Evolutionary conservation across 2,797 vertebrate genomes (phyloP).

Genomic region (Netta rufina): DNA sequence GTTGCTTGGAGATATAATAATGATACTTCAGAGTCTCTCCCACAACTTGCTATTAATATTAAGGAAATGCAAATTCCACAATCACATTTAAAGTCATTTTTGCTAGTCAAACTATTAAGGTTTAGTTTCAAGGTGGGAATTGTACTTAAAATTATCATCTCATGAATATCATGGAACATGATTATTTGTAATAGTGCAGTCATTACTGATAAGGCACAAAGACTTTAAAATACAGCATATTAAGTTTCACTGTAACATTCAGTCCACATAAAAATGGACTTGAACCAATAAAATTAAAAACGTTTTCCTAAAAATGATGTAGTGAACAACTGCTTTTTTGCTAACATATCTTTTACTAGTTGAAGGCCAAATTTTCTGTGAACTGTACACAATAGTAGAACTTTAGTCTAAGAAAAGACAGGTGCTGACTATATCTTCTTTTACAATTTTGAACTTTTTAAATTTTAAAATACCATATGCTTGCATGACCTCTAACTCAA

Average conservation of each 20-base stretch:
- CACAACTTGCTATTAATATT: slow-evolving; percentile 63
- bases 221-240: background rate
- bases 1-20: slow-evolving; percentile 69
- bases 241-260: background rate
- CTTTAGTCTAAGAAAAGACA: background rate
- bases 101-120: slow-evolving; percentile 53
- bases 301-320: background rate
- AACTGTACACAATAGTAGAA: background rate
- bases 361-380: background rate
- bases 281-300: background rate
- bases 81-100: slow-evolving; percentile 49
- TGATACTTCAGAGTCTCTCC: slow-evolving; percentile 57
- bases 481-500: background rate
- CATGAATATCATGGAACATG: slow-evolving; percentile 36
- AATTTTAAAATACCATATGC: background rate
- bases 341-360: background rate
- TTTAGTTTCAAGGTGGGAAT: slow-evolving; percentile 52
- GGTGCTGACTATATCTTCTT: background rate
- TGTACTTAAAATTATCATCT: slow-evolving; percentile 57
- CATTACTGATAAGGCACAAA: background rate
- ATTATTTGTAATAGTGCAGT: slow-evolving; percentile 41
- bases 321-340: background rate
- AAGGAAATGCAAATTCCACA: slow-evolving; percentile 63
- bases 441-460: background rate
- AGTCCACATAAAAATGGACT: background rate